These are phyloP conservation scores for Eurytoma californica DNA, from an alignment of 2,888 invertebrate genomes.

Conservation along the genomic window DNA sequence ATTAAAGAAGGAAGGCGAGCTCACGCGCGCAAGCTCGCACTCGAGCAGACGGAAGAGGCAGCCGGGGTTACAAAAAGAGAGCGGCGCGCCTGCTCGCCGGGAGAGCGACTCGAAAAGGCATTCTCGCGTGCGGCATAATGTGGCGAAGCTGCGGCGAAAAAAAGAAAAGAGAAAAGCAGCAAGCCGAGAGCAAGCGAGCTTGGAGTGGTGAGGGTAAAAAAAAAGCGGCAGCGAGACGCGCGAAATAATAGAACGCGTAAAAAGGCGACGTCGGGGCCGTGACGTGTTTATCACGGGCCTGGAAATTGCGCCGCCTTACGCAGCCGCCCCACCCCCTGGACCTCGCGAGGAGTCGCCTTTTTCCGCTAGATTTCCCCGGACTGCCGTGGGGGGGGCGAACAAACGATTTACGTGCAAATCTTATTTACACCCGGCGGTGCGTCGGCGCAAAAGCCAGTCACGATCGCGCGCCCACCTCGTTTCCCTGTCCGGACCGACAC, in stretches of 20 bases:
- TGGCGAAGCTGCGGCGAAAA: not conserved
- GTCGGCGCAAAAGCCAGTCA: conserved; percentile 56
- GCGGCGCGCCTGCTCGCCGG: not conserved
- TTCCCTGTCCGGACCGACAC: conserved; percentile 31
- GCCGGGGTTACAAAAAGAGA: conserved; percentile 14
- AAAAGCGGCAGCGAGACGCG: conserved; percentile 17
- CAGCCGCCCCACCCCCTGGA: conserved; percentile 29
- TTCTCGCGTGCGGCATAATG: conserved; percentile 27
- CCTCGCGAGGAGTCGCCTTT: conserved; percentile 23
- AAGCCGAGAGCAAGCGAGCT: not conserved
- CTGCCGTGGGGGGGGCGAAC: conserved; percentile 54
- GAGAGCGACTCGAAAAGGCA: conserved; percentile 25
- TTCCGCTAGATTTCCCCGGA: conserved; percentile 49
- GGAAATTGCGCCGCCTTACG: conserved; percentile 48
- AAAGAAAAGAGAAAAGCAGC: not conserved
- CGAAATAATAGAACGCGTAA: conserved; percentile 55
- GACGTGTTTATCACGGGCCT: conserved; percentile 58
- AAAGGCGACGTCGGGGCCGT: conserved; percentile 55
- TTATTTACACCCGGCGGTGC: conserved; percentile 60
- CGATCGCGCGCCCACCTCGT: conserved; percentile 50
- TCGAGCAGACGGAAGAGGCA: conserved; percentile 6
- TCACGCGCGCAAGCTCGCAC: not conserved
- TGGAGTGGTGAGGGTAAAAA: not conserved
- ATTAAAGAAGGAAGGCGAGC: conserved; percentile 18
- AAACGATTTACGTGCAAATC: conserved; percentile 64